Evolutionary conservation across 2,797 vertebrate species (phyloP).

Genomic region (Benthosema pterotum): DNA sequence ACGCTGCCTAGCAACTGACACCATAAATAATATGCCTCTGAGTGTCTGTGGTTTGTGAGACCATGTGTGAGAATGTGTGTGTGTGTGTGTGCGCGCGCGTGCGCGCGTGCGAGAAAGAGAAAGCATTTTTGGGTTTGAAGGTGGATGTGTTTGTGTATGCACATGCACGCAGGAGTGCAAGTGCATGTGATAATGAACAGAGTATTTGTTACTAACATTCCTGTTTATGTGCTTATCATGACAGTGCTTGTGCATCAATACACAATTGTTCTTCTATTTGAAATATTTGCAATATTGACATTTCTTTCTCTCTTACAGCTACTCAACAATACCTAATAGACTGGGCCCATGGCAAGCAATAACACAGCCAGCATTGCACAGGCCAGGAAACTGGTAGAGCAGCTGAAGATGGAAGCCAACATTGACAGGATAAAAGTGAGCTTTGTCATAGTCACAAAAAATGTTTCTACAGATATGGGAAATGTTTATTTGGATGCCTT

Average conservation of each 20-base stretch:
- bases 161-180: slow-evolving; percentile 2
- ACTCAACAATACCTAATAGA: slow-evolving; percentile 41
- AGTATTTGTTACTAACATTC: slow-evolving; percentile 33
- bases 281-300: slow-evolving; percentile 31
- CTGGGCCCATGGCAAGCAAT: slow-evolving; percentile 91
- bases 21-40: slow-evolving; percentile 65
- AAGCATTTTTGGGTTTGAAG: not conserved
- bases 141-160: slow-evolving; percentile 11
- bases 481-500: too few relatives aligned
- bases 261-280: slow-evolving; percentile 2
- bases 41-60: slow-evolving; percentile 10
- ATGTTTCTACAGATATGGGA: too few relatives aligned
- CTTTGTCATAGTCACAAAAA: not conserved
- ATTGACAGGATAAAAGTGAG: slow-evolving; percentile 98
- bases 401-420: slow-evolving; percentile 99
- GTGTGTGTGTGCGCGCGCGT: slow-evolving; percentile 18
- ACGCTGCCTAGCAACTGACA: slow-evolving; percentile 72
- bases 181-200: slow-evolving; percentile 45
- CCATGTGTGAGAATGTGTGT: not conserved
- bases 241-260: slow-evolving; percentile 5
- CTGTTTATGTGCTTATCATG: slow-evolving; percentile 29
- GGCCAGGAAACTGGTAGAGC: slow-evolving; percentile 84
- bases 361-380: slow-evolving; percentile 93
- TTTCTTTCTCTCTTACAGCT: slow-evolving; percentile 34
- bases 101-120: slow-evolving; percentile 5